Percentiles rank a stretch among this genome's conserved stretches.
Evolutionary conservation across 2,797 vertebrate genomes (phyloP).

Genomic region (Bufotes viridis): DNA sequence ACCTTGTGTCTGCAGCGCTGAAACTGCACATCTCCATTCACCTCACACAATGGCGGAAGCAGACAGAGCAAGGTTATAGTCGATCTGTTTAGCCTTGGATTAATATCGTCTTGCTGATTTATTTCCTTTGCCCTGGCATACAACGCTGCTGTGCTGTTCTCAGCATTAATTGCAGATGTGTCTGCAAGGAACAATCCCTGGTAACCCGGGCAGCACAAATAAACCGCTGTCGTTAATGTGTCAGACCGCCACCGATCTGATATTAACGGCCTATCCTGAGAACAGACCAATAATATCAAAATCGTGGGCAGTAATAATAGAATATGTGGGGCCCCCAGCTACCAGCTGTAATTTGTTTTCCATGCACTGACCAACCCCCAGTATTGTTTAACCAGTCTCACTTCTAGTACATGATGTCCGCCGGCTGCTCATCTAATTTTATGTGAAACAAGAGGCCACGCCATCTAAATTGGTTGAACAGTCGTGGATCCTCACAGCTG

Average conservation of each 20-base stretch:
- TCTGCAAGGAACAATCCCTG: not conserved
- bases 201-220: not conserved
- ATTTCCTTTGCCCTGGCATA: constrained; percentile 9
- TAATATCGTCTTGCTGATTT: not conserved
- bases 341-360: too few relatives aligned
- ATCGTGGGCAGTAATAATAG: too few relatives aligned
- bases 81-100: not conserved
- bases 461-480: constrained; percentile 4
- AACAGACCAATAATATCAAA: too few relatives aligned
- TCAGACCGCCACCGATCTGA: too few relatives aligned
- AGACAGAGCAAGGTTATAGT: too few relatives aligned
- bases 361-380: not conserved
- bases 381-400: not conserved
- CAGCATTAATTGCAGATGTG: constrained; percentile 20
- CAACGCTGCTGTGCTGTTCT: not conserved
- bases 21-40: not conserved
- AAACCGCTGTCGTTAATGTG: not conserved
- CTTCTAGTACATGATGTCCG: not conserved
- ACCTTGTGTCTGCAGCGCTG: too few relatives aligned
- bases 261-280: too few relatives aligned
- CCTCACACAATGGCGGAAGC: too few relatives aligned
- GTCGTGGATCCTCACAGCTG: constrained; percentile 7
- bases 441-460: not conserved
- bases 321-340: too few relatives aligned
- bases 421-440: constrained; percentile 5